Conservation (phyloP, 1,140 invertebrate genomes). For the Lethocerus indicus region DNA sequence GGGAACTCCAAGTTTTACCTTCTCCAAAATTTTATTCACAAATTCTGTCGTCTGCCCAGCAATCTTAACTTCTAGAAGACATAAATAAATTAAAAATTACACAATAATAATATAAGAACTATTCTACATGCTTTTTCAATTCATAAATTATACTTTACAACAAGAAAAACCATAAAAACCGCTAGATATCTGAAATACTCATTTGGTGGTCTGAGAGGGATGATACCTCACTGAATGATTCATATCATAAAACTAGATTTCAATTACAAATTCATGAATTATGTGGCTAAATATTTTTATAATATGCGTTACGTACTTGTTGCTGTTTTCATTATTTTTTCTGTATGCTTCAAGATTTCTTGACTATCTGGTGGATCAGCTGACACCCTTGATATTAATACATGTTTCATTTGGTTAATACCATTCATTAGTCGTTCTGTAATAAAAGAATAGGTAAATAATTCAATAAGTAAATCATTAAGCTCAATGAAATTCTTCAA, state of each 20-base stretch:
- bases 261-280: no score
- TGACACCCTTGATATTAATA: slow-evolving; percentile 39
- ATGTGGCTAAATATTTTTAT: no score
- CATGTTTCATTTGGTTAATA: slow-evolving; percentile 45
- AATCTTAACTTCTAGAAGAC: slow-evolving; percentile 49
- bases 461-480: no score
- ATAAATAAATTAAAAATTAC: slow-evolving; percentile 11
- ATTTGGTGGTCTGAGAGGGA: no score
- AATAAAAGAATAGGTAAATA: slow-evolving; percentile 24
- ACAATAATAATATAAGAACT: slow-evolving; percentile 4
- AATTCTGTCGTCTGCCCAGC: slow-evolving; percentile 71
- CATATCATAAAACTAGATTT: no score
- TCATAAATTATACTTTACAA: background rate
- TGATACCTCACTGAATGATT: no score
- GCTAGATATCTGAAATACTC: no score
- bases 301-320: slow-evolving; percentile 49
- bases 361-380: slow-evolving; percentile 21
- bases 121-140: background rate
- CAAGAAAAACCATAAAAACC: background rate
- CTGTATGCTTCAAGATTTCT: slow-evolving; percentile 43
- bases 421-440: slow-evolving; percentile 45
- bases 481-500: no score
- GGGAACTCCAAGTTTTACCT: slow-evolving; percentile 43
- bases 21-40: slow-evolving; percentile 70
- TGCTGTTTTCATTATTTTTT: slow-evolving; percentile 41